A percentile compares a stretch with the other conserved stretches of the same genome.
These are phyloP conservation scores for Siniperca knerii DNA, from an alignment of 2,113 vertebrate genomes.

Conservation along the genomic window DNA sequence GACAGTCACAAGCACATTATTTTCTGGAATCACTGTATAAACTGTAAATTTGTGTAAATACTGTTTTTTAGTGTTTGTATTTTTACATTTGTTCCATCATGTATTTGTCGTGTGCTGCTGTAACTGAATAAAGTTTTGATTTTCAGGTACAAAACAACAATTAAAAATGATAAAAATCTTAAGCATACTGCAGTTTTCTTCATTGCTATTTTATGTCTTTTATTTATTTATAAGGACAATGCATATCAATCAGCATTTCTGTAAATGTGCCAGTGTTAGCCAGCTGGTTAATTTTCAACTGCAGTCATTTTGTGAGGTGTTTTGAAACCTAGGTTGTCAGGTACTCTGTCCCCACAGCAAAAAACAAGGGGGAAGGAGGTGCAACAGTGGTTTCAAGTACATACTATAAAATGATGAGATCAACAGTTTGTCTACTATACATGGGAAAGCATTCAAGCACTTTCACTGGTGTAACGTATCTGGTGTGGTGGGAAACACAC, in stretches of 20 bases:
- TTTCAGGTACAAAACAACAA: slow-evolving; percentile 13
- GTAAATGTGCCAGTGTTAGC: too few relatives aligned
- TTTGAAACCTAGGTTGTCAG: too few relatives aligned
- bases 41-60: slow-evolving; percentile 75
- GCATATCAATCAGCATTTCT: too few relatives aligned
- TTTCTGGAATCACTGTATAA: slow-evolving; percentile 51
- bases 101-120: slow-evolving; percentile 41
- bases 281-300: too few relatives aligned
- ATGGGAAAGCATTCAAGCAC: slow-evolving; percentile 18
- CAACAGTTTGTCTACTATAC: neutral
- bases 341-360: neutral
- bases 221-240: too few relatives aligned
- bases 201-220: neutral
- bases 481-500: slow-evolving; percentile 52
- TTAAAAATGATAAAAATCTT: neutral
- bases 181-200: neutral
- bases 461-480: slow-evolving; percentile 69
- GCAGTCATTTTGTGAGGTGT: too few relatives aligned
- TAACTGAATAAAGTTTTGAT: slow-evolving; percentile 4
- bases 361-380: neutral
- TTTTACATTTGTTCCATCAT: neutral
- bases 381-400: neutral
- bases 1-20: neutral
- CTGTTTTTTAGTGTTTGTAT: slow-evolving; percentile 20
- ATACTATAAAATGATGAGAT: slow-evolving; percentile 3